Evolutionary conservation across 2,113 vertebrate species (phyloP), one percentile per base, ranked within the genome.

Genomic region (Chlamydotis undulata): DNA sequence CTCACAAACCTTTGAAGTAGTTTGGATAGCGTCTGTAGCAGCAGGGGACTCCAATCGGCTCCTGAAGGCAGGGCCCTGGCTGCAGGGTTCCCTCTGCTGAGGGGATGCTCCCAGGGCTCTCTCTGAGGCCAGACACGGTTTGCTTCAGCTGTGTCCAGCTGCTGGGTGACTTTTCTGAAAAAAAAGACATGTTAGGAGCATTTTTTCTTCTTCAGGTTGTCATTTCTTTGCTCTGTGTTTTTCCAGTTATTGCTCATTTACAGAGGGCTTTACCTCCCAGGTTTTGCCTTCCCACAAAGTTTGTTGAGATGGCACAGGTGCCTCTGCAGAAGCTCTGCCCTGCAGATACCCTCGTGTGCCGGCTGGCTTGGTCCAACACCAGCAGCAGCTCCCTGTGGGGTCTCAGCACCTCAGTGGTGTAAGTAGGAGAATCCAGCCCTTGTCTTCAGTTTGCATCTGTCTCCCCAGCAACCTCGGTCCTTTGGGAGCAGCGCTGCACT

Each of bases 201-300:
- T 18, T 6, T 35, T 26, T 45, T 61, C 31, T 4, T 2, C 23
- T 87, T 59, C 29, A 41, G 12, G 29, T 11, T 53, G 21, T 29
- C 3, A 7, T 63, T 73, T 78, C 33, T 90, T 79, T 69, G 8
- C 23, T 57, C n/a, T 60, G 13, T 45, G 9, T 56, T 68, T 65
- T 76, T 33, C 41, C 13, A 11, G 33, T 68, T 61, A 52, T 6
- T 8, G 5, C 17, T 59, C 6, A 1, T 43, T 77, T 7, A 22
- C 5, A 18, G 60, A 53, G 21, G 22, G 4, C 60, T 84, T 75
- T 76, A 29, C 41, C 11, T 57, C 29, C 19, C 60, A 49, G 41
- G 14, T 41, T 59, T 21, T 15, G 18, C 35, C 37, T n/a, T 1
- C 1, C 1, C 33, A 7, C 0, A 4, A 55, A n/a, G 15, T 14